Base-by-base conservation (phyloP, 2,113 vertebrate genomes). In the Archilochus colubris region DNA sequence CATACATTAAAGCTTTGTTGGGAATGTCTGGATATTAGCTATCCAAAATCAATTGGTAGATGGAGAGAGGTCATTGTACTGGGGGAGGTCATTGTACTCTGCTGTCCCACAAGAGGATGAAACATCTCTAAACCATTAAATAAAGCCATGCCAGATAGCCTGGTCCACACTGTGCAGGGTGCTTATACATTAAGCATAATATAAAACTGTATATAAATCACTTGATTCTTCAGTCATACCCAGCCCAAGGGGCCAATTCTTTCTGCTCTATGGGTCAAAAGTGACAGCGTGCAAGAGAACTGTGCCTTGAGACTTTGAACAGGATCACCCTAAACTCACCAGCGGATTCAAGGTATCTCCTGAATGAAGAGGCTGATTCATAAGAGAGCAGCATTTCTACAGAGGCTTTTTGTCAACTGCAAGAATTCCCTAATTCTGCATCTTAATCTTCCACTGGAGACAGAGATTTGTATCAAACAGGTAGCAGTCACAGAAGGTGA, bases 381-480 rank as follows among this genome's bases (percentile, higher is more conserved):
- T 14, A 46, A 33, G 22, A 89, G 6, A 89, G 43, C 58, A 74
- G 3, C 14, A 5, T 88, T 94, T 86, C 48, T 48, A 40, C 43
- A 28, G 9, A 70, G 48, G 10, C 7, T 33, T 87, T 85, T 89
- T 85, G 51, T 28, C 63, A 88, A 74, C 59, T 70, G 36, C 14
- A 86, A 78, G n/a, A 28, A 1, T 93, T 89, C 33, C 57, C 21
- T 64, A 70, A 16, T 18, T 7, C 10, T 58, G n/a, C 12, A 7
- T 21, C 33, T 89, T 95, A 78, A 75, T 70, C n/a, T 89, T 91
- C 70, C 96, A 91, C 72, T 54, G 27, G 87, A 75, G 94, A 88
- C 30, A n/a, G 17, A 4, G 33, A 61, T 82, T 89, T 94, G 68
- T 79, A 90, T 68, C 83, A 85, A 91, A 44, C 59, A 88, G 59